Percentiles rank a stretch among this genome's conserved stretches.
phyloP scores from a whole-genome alignment of 1,140 invertebrate genomes.

The Sarcophaga peregrina region DNA sequence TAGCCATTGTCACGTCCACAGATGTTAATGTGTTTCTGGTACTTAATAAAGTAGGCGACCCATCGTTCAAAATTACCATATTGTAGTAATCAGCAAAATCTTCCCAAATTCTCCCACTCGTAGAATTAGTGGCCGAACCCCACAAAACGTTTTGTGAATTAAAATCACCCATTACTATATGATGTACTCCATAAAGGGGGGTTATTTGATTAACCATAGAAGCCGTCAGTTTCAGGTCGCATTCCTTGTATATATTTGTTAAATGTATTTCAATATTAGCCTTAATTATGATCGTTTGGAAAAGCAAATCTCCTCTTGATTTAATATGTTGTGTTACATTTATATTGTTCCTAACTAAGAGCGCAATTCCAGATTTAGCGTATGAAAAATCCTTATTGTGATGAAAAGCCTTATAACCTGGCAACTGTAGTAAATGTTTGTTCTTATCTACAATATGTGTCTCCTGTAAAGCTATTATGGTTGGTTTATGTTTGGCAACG shows the following conservation, averaged over 20 bases:
- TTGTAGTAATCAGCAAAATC: background rate
- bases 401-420: background rate
- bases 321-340: background rate
- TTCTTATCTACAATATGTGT: background rate
- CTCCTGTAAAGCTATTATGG: slow-evolving; percentile 8
- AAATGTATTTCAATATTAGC: background rate
- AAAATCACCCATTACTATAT: background rate
- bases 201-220: background rate
- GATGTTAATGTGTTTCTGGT: background rate
- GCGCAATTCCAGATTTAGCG: slow-evolving; percentile 1
- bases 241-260: background rate
- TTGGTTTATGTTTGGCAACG: background rate
- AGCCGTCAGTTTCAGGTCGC: background rate
- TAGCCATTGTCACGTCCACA: background rate
- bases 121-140: background rate
- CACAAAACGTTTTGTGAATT: no score
- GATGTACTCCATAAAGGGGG: background rate
- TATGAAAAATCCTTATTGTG: background rate
- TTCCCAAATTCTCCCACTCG: background rate
- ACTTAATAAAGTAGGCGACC: background rate
- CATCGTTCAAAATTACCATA: background rate
- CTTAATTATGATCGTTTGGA: background rate
- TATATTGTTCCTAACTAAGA: background rate
- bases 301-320: background rate
- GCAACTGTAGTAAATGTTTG: background rate